phyloP scores from a whole-genome alignment of 2,113 vertebrate species.

The Scolopax mira region DNA sequence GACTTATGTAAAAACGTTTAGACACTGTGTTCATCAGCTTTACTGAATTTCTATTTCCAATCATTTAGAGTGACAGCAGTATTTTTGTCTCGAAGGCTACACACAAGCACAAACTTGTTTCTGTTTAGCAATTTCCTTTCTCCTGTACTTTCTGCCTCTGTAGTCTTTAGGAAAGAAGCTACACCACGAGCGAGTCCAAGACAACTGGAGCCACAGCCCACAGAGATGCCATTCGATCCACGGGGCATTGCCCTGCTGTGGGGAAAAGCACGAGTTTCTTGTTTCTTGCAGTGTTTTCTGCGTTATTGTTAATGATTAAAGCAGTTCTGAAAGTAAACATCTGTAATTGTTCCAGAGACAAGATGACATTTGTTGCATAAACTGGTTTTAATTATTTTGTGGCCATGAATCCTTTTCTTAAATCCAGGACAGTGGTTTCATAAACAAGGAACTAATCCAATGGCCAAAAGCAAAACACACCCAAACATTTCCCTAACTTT shows the following conservation, averaged over 20 bases:
- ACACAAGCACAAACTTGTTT: neutral
- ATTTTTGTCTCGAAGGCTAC: neutral
- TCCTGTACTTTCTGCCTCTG: neutral
- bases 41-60: neutral
- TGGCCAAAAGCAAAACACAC: slow-evolving; percentile 61
- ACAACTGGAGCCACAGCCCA: neutral
- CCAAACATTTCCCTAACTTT: slow-evolving; percentile 38
- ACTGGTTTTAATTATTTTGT: slow-evolving; percentile 65
- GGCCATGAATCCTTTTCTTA: slow-evolving; percentile 44
- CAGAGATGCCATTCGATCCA: neutral
- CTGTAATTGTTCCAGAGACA: slow-evolving; percentile 56
- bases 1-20: neutral
- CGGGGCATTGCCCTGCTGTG: neutral
- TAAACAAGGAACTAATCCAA: slow-evolving; percentile 65
- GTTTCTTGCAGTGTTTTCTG: slow-evolving; percentile 15
- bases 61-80: neutral
- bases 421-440: slow-evolving; percentile 64
- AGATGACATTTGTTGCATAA: slow-evolving; percentile 55
- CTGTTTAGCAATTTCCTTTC: neutral
- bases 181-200: neutral
- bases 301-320: slow-evolving; percentile 48
- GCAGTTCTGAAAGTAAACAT: slow-evolving; percentile 64
- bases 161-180: neutral
- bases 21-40: neutral
- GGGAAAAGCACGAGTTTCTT: slow-evolving; percentile 23